Percentiles rank a stretch among this genome's conserved stretches.
phyloP scores from a whole-genome alignment of 2,888 invertebrate species.

The Atethmia centrago region DNA sequence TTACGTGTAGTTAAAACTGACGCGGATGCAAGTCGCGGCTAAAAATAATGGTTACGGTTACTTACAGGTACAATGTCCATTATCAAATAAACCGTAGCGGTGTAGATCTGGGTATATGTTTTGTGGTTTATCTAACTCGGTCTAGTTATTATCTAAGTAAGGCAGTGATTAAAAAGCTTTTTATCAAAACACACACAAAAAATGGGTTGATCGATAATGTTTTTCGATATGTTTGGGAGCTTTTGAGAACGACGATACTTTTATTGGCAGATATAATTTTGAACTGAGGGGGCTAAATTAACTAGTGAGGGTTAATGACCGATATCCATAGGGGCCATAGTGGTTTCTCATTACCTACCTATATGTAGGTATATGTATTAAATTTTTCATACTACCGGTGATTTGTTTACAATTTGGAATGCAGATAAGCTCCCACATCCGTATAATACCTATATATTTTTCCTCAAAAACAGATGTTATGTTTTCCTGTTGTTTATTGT shows the following conservation, averaged over 20 bases:
- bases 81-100: conserved; percentile 47
- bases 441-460: not conserved
- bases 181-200: conserved; percentile 28
- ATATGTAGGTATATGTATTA: not conserved
- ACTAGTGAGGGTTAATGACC: not conserved
- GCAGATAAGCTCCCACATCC: not conserved
- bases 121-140: conserved; percentile 55
- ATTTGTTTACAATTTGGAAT: conserved; percentile 16
- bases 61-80: conserved; percentile 65
- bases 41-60: conserved; percentile 78
- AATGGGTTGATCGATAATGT: conserved; percentile 19
- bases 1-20: conserved; percentile 81
- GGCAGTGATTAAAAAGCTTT: conserved; percentile 45
- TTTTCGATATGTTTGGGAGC: conserved; percentile 10
- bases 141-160: conserved; percentile 48
- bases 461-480: not conserved
- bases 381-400: not conserved
- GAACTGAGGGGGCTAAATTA: not conserved
- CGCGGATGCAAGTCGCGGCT: conserved; percentile 81
- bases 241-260: not conserved
- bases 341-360: not conserved
- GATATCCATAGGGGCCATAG: not conserved
- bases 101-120: conserved; percentile 32
- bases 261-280: not conserved
- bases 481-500: conserved; percentile 22